Evolutionary conservation across 2,888 invertebrate genomes (phyloP), one percentile per base, ranked within the genome.

Genomic region (Parnassius glacialis): DNA sequence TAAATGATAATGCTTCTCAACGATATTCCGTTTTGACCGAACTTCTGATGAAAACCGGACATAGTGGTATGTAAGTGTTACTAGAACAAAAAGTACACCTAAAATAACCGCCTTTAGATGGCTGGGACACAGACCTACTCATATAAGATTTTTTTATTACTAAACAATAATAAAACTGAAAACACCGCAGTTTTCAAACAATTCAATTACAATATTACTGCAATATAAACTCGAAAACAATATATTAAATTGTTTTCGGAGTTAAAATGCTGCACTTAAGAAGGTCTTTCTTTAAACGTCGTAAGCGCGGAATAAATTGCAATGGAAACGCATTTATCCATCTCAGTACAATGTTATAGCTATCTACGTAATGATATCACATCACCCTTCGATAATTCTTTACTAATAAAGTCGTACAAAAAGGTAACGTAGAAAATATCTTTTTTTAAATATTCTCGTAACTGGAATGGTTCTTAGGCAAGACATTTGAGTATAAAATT

Each of bases 221-320:
- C 25, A 53, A 42, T 41, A 52, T 47, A 16, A 48, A 16, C 20
- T 16, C 12, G 10, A 41, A 52, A 7, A 44, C 45, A 41, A 13
- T n/a, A 16, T 10, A 48, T 20, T 20, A 20, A 2, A 20, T 20
- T 20, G 52, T 41, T 47, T 45, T 45, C 42, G 42, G 42, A 20
- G 20, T 58, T 34, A 13, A 52, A 52, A 44, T 51, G 47, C 25
- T 57, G 61, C 57, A 57, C 61, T 61, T 52, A 61, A 52, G 51
- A 45, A 43, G 12, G 52, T 47, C 61, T 52, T 61, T 61, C 52
- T 52, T 61, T 61, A 61, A 57, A 51, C 52, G 47, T n/a, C 44
- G n/a, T 50, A 44, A 56, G 13, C 16, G 45, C 20, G 25, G 16
- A 51, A 47, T 13, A 61, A 55, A 55, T 13, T 52, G 11, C 45